Evolutionary conservation across 2,888 invertebrate genomes (phyloP), one percentile per base, ranked within the genome.

Genomic region (Scaeva pyrastri): DNA sequence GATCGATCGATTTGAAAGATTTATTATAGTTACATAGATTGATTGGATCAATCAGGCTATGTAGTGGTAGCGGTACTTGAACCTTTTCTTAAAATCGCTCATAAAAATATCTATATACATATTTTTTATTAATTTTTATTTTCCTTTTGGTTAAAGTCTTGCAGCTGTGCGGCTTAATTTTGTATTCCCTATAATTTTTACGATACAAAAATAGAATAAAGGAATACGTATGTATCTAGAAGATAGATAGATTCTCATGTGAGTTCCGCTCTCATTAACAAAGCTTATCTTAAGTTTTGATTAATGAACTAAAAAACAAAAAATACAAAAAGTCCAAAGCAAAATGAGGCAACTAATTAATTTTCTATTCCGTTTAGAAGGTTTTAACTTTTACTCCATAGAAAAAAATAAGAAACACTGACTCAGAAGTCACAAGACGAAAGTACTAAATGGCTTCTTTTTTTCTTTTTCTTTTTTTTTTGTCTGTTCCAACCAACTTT

Each of bases 321-420:
- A 48, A 12, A 71, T 55, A 64, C 45, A 39, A 14, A 0, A 19
- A 11, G 41, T 23, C 60, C 52, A 73, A 48, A 39, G 76, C 52
- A 23, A 50, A 62, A 73, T 23, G 56, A 74, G 36, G 11, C 43
- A 70, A 52, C 70, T 76, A 75, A 80, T 76, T 85, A 80, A 85
- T 62, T 80, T 73, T 48, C 66, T 62, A 64, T 73, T 64, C 80
- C 76, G 85, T 80, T 80, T 64, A 60, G 80, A 77, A 41, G 73
- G 58, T 64, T 48, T 85, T 70, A 84, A 52, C 76, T 50, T 68
- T 68, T 68, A 52, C 39, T 36, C 39, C n/a, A n/a, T 14, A 39
- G 2, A 36, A 16, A 58, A 50, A 52, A 52, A 12, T 3, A 1
- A 21, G 23, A 5, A 52, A 58, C 19, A 26, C 26, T 68, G 39